Conservation (phyloP, 2,888 invertebrate species). For the Elgonia sp. region DNA sequence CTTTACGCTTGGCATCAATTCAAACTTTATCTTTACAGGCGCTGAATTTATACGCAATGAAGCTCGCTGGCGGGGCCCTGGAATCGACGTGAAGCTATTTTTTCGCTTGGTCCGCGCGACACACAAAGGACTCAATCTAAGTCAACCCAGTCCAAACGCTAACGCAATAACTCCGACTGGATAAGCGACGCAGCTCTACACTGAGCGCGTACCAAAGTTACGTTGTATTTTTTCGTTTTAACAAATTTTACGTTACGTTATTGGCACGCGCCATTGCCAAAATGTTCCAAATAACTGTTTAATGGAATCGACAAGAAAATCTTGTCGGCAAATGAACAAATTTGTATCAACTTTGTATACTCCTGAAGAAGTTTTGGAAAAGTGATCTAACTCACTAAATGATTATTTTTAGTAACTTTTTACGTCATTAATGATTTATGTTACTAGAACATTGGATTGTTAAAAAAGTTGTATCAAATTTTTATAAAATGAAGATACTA, state of each 20-base stretch:
- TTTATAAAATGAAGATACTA: too few species aligned
- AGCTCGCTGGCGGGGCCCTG: conserved; percentile 92
- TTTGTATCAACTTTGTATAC: background rate
- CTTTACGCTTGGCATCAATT: too few species aligned
- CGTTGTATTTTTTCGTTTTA: conserved; percentile 54
- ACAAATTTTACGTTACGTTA: conserved; percentile 61
- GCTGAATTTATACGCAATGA: conserved; percentile 94
- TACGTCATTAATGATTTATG: too few species aligned
- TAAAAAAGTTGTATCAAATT: too few species aligned
- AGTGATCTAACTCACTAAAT: too few species aligned
- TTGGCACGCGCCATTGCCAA: conserved; percentile 50
- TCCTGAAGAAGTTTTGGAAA: too few species aligned
- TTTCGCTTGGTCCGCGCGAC: conserved; percentile 60
- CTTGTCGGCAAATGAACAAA: background rate
- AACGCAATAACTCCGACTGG: conserved; percentile 62
- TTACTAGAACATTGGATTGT: too few species aligned
- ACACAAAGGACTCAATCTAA: conserved; percentile 75
- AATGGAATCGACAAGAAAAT: background rate
- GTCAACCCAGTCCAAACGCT: conserved; percentile 66
- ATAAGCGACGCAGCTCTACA: conserved; percentile 24
- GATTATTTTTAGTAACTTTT: too few species aligned
- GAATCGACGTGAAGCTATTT: conserved; percentile 87
- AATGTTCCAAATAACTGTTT: background rate
- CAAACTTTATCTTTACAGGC: conserved; percentile 88
- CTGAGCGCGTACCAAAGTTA: conserved; percentile 61